Evolutionary conservation across 2,797 vertebrate species (phyloP).

Genomic region (Spheniscus humboldti): DNA sequence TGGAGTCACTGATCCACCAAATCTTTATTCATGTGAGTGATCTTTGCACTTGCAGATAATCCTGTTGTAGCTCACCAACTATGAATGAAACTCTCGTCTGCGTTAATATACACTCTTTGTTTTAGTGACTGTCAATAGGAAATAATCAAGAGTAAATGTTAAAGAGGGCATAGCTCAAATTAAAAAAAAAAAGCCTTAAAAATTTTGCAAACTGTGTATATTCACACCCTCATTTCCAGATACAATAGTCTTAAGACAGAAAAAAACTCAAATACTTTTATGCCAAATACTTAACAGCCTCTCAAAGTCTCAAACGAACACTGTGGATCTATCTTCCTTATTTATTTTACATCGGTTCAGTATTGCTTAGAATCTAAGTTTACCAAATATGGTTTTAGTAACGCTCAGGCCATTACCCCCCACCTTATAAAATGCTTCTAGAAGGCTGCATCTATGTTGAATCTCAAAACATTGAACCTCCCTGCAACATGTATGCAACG

Average conservation of each 20-base stretch:
- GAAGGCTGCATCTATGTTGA: not conserved
- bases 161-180: not conserved
- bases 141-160: not conserved
- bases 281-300: not conserved
- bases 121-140: not conserved
- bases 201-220: not conserved
- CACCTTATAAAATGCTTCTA: not conserved
- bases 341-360: not conserved
- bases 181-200: not conserved
- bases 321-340: not conserved
- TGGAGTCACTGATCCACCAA: slow-evolving; percentile 23
- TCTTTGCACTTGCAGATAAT: slow-evolving; percentile 59
- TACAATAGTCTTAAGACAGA: not conserved
- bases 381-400: not conserved
- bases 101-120: not conserved
- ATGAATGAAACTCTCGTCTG: slow-evolving; percentile 9
- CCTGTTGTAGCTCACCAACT: slow-evolving; percentile 4
- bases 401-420: not conserved
- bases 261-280: not conserved
- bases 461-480: not conserved
- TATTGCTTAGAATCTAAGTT: not conserved
- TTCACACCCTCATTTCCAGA: not conserved
- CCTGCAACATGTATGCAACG: not conserved
- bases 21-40: slow-evolving; percentile 62
- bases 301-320: not conserved